These are phyloP conservation scores for Synanthedon myopaeformis DNA, from an alignment of 2,888 invertebrate genomes.

Conservation along the genomic window DNA sequence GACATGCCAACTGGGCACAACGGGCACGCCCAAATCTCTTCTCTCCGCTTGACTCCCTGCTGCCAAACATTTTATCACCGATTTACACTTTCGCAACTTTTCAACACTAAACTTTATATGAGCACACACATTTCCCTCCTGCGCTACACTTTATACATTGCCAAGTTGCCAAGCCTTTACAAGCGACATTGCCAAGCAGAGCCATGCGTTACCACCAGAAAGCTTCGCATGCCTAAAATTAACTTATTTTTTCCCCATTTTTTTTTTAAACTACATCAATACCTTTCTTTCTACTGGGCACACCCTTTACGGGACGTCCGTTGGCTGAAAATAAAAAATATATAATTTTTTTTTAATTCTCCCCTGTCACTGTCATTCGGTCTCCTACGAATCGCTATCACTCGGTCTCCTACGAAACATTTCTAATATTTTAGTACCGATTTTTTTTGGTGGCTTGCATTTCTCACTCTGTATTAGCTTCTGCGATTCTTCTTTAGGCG, in stretches of 20 bases:
- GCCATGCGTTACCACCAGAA: not conserved
- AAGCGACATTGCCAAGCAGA: not conserved
- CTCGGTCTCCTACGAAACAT: slow-evolving; percentile 14
- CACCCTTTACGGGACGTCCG: slow-evolving; percentile 31
- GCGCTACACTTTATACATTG: too few species aligned
- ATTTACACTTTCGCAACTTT: not conserved
- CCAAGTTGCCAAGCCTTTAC: too few species aligned
- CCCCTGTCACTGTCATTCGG: too few species aligned
- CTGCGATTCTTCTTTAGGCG: slow-evolving; percentile 17
- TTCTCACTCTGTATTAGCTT: slow-evolving; percentile 24
- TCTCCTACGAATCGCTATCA: slow-evolving; percentile 10
- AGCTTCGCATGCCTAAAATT: not conserved
- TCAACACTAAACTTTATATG: too few species aligned
- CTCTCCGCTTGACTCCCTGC: slow-evolving; percentile 4
- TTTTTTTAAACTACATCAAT: slow-evolving; percentile 8
- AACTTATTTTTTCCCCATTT: not conserved
- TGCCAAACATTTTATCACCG: slow-evolving; percentile 2
- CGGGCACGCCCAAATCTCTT: slow-evolving; percentile 7
- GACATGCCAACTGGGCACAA: slow-evolving; percentile 10
- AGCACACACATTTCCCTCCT: too few species aligned
- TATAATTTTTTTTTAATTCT: slow-evolving; percentile 5
- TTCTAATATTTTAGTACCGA: slow-evolving; percentile 38
- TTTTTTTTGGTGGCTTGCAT: slow-evolving; percentile 22
- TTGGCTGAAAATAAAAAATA: slow-evolving; percentile 35
- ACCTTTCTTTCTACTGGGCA: slow-evolving; percentile 44